Conservation (phyloP, 2,888 invertebrate genomes). For the Acronicta psi region DNA sequence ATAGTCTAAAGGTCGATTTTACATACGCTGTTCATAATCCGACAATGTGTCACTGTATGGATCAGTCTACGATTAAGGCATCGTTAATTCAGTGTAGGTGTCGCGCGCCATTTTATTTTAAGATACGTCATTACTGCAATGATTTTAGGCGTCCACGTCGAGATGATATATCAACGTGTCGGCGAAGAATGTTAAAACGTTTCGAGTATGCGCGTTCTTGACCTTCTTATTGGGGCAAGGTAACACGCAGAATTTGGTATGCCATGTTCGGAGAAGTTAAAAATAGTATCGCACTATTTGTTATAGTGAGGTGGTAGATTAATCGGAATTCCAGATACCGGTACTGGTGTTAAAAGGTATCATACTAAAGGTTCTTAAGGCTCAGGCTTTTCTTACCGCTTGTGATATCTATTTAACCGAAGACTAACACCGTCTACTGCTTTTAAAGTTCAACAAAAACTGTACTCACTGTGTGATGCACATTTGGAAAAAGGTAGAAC, state of each 20-base stretch:
- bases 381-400: no score
- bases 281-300: no score
- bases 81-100: slow-evolving; percentile 27
- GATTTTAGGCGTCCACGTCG: background rate
- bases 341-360: no score
- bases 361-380: no score
- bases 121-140: slow-evolving; percentile 11
- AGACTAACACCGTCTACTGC: no score
- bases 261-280: background rate
- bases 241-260: background rate
- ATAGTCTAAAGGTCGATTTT: background rate
- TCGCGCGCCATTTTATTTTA: slow-evolving; percentile 20
- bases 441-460: no score
- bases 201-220: background rate
- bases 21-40: slow-evolving; percentile 2
- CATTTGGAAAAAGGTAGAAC: no score
- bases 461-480: no score
- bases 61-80: slow-evolving; percentile 24
- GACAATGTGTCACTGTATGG: slow-evolving; percentile 21
- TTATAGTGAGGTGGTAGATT: no score
- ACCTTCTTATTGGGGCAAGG: background rate
- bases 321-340: no score
- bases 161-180: slow-evolving; percentile 4
- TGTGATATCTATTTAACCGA: no score
- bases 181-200: background rate